phyloP scores from a whole-genome alignment of 2,113 vertebrate genomes.

The Phalacrocorax aristotelis region DNA sequence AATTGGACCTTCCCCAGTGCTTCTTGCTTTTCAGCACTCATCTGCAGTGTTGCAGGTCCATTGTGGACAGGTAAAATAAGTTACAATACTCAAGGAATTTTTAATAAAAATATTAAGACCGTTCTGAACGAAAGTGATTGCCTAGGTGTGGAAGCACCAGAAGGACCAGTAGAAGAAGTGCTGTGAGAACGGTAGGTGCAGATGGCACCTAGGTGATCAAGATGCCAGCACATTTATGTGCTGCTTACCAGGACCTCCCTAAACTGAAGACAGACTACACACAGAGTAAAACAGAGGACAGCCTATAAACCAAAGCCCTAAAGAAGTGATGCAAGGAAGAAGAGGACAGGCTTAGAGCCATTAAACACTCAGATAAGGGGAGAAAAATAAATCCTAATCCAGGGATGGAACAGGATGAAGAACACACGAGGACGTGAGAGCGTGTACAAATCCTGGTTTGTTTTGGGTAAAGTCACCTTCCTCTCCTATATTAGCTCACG shows the following conservation, averaged over 20 bases:
- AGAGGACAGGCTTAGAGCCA: background rate
- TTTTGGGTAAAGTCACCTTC: background rate
- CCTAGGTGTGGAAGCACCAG: background rate
- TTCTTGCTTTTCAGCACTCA: background rate
- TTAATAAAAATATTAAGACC: background rate
- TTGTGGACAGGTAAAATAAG: background rate
- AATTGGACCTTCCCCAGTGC: background rate
- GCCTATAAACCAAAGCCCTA: background rate
- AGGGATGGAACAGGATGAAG: background rate
- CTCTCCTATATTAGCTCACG: background rate
- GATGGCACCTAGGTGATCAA: background rate
- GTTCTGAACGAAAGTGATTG: background rate
- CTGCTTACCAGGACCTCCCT: background rate
- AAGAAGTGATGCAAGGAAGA: background rate
- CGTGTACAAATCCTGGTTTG: background rate
- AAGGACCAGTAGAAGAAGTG: background rate
- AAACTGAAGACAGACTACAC: background rate
- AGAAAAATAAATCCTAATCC: background rate
- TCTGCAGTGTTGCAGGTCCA: background rate
- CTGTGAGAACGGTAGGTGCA: background rate
- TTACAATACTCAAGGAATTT: background rate
- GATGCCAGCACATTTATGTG: background rate
- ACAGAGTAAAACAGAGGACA: background rate
- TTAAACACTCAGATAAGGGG: background rate
- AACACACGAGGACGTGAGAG: background rate